A percentile compares a stretch with the other conserved stretches of the same genome.
These are phyloP conservation scores for Hemibagrus guttatus DNA, from an alignment of 2,797 vertebrate species.

Conservation along the genomic window DNA sequence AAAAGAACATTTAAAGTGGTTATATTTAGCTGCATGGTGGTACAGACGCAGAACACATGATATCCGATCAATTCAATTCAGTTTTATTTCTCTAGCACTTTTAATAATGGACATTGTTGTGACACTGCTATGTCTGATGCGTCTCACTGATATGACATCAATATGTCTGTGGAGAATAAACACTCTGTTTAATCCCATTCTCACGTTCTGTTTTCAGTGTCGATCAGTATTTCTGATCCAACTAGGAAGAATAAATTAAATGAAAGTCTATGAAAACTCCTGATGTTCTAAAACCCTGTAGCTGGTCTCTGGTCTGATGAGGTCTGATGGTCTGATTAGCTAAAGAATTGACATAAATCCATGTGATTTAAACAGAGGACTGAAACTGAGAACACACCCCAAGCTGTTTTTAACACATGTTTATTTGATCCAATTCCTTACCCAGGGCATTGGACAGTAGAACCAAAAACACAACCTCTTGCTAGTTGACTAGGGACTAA, in stretches of 20 bases:
- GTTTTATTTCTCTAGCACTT: too few species aligned
- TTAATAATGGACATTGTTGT: too few species aligned
- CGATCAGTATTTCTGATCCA: background rate
- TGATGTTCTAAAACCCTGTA: background rate
- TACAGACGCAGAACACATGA: background rate
- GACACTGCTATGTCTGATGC: too few species aligned
- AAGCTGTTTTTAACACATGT: background rate
- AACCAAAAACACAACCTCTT: background rate
- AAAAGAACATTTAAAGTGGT: background rate
- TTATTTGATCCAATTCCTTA: background rate
- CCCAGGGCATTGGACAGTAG: background rate
- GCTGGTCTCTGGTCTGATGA: background rate
- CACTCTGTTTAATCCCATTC: background rate
- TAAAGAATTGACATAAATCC: background rate
- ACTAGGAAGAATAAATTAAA: background rate
- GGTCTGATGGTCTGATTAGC: background rate
- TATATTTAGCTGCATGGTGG: background rate
- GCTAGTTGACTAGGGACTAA: background rate
- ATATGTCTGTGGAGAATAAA: background rate
- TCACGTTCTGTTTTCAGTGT: background rate
- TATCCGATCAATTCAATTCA: background rate
- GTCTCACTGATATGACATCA: too few species aligned
- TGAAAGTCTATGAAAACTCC: background rate
- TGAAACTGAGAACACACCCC: background rate
- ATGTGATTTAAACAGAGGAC: background rate